phyloP scores from a whole-genome alignment of 2,888 invertebrate species.

The Coelinius sp. region DNA sequence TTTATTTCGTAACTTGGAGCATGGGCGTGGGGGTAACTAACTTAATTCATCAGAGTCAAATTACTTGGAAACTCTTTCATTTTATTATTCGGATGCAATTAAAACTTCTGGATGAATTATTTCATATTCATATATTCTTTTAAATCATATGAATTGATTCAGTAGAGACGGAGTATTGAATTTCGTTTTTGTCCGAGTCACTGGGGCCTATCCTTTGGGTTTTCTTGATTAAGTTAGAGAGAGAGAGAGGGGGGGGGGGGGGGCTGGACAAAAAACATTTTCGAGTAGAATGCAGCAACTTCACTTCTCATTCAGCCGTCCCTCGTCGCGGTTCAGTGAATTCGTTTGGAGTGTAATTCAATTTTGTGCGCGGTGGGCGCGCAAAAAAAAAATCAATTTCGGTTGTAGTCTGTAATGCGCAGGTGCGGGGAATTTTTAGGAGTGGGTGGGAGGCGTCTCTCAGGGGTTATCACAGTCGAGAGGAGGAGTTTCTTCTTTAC shows the following conservation, averaged over 20 bases:
- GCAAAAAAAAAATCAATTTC: constrained; percentile 57
- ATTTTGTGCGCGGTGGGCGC: constrained; percentile 54
- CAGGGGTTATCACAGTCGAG: background rate
- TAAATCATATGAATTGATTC: no score
- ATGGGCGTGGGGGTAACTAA: no score
- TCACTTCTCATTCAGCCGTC: constrained; percentile 14
- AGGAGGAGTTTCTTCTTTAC: constrained; percentile 1
- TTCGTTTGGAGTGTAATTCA: constrained; percentile 54
- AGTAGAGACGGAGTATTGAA: background rate
- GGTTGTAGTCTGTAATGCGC: constrained; percentile 44
- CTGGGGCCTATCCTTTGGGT: constrained; percentile 40
- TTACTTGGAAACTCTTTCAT: no score
- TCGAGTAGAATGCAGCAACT: background rate
- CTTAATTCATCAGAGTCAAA: no score
- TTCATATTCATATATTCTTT: no score
- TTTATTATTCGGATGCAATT: no score
- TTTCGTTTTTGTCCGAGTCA: background rate
- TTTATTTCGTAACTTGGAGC: no score
- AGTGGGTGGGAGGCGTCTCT: background rate
- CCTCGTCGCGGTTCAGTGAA: constrained; percentile 37
- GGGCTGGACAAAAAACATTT: constrained; percentile 2
- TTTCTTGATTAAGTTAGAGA: constrained; percentile 30
- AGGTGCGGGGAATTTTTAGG: constrained; percentile 45
- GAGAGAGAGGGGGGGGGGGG: no score
- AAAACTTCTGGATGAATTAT: background rate